phyloP scores from a whole-genome alignment of 2,888 invertebrate species.

The Plebejus argus region DNA sequence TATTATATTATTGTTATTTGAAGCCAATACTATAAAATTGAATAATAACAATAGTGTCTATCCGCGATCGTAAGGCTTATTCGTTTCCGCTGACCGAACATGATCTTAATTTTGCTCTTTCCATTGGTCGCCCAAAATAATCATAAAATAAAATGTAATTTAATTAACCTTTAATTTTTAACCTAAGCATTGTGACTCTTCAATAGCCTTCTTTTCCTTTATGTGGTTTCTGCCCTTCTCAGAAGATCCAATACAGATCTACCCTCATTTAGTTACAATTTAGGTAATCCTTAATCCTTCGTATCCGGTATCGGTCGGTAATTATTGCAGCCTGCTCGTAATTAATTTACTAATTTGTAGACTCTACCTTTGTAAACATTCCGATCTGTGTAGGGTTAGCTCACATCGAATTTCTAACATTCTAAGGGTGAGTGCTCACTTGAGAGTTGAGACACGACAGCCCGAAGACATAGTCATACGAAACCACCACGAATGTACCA shows the following conservation, averaged over 20 bases:
- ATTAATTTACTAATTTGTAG: constrained; percentile 10
- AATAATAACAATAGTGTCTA: too few species aligned
- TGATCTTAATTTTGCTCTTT: too few species aligned
- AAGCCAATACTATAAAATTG: too few species aligned
- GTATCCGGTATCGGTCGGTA: neutral
- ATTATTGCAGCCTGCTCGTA: neutral
- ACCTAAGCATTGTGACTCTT: neutral
- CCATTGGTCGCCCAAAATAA: too few species aligned
- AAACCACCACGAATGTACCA: too few species aligned
- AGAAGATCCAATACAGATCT: neutral
- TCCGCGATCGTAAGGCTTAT: too few species aligned
- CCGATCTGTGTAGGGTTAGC: neutral
- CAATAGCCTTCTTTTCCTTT: neutral
- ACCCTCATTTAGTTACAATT: neutral
- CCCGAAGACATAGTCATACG: too few species aligned
- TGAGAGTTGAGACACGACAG: neutral
- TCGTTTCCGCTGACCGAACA: too few species aligned
- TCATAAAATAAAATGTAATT: neutral
- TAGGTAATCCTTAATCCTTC: neutral
- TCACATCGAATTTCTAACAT: neutral
- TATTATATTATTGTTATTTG: too few species aligned
- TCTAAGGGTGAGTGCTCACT: neutral
- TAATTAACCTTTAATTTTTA: neutral
- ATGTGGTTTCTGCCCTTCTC: neutral
- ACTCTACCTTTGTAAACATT: neutral